Evolutionary conservation across 2,888 invertebrate species (phyloP).

Genomic region (Lasioglossum pauxillum): DNA sequence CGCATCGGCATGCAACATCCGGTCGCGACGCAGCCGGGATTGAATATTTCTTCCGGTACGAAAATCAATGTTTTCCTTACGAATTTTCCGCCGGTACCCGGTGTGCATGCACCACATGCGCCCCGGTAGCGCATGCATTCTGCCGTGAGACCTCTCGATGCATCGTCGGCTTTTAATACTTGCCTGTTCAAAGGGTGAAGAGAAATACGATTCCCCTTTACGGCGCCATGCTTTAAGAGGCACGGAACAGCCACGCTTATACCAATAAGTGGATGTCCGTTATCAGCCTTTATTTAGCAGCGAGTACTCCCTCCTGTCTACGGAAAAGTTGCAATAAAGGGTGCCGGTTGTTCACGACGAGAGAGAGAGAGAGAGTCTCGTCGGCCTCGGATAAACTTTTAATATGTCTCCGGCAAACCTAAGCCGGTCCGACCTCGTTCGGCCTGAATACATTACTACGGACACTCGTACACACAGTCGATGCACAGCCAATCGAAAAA

Average conservation of each 20-base stretch:
- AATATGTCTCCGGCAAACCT: not conserved
- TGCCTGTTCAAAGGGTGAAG: constrained; percentile 52
- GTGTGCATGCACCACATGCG: constrained; percentile 34
- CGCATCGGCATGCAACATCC: not conserved
- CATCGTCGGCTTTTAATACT: constrained; percentile 56
- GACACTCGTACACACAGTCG: not conserved
- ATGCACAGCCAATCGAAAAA: not conserved
- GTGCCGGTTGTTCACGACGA: not conserved
- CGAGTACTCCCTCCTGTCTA: constrained; percentile 15
- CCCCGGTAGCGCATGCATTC: constrained; percentile 33
- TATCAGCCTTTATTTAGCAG: constrained; percentile 50
- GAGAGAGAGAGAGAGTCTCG: not conserved
- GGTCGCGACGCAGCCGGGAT: not conserved
- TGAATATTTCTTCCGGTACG: constrained; percentile 22
- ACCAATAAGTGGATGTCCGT: constrained; percentile 56
- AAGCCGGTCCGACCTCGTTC: not conserved
- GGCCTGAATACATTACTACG: constrained; percentile 9
- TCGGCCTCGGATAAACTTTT: constrained; percentile 9
- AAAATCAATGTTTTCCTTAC: constrained; percentile 44
- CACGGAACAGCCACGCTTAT: constrained; percentile 44
- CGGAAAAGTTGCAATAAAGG: not conserved
- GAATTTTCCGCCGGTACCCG: constrained; percentile 26
- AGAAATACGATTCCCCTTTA: constrained; percentile 56
- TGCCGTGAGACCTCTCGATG: constrained; percentile 43
- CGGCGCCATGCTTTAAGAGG: constrained; percentile 42